Evolutionary conservation across 30 jellyfish, hydroid and myxozoan species (phyloP).

Genomic region (Nemopilema nomurai): DNA sequence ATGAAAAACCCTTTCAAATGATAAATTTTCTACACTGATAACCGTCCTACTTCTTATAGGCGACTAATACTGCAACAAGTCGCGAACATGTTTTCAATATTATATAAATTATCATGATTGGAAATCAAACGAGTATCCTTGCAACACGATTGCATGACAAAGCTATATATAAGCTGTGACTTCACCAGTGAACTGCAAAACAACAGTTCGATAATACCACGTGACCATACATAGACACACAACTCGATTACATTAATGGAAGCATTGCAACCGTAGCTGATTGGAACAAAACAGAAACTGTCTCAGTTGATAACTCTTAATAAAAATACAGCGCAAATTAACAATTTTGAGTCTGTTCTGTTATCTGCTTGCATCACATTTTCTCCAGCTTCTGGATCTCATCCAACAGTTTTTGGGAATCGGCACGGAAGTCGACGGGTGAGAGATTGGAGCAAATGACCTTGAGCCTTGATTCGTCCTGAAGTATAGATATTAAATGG

Average conservation of each 20-base stretch:
- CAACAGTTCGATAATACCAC: not conserved
- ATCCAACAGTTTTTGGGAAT: slow-evolving; percentile 80
- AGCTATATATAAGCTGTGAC: no score
- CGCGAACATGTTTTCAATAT: no score
- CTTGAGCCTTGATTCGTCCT: slow-evolving; percentile 96
- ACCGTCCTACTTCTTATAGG: no score
- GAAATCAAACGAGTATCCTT: no score
- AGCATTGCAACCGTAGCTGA: not conserved
- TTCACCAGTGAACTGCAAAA: no score
- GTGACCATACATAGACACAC: not conserved
- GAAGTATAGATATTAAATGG: not conserved
- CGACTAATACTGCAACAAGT: no score
- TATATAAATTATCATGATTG: no score
- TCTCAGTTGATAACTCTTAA: not conserved
- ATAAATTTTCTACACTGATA: no score
- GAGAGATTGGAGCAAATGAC: slow-evolving; percentile 80
- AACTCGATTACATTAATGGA: not conserved
- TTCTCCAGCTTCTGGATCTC: slow-evolving; percentile 75
- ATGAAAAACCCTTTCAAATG: no score
- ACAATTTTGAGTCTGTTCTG: not conserved
- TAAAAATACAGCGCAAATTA: not conserved
- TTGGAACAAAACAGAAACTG: not conserved
- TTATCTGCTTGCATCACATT: slow-evolving; percentile 4
- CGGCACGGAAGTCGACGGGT: slow-evolving; percentile 81
- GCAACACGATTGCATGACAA: no score